A percentile compares a stretch with the other conserved stretches of the same genome.
Conservation (phyloP, 2,113 vertebrate species). For the Phyllostomus discolor region DNA sequence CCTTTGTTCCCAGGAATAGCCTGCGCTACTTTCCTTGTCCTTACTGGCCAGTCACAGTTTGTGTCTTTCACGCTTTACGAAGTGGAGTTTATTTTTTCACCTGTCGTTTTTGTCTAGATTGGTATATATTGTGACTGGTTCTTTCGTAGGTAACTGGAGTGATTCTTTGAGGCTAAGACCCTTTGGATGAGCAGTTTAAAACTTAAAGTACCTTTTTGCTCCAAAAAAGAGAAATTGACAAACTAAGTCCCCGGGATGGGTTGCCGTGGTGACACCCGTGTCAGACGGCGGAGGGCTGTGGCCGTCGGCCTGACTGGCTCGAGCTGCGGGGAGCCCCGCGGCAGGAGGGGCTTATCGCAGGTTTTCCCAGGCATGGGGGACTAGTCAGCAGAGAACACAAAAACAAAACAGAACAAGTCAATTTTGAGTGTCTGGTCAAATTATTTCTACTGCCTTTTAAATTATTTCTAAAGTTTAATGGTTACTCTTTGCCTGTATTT, state of each 20-base stretch:
- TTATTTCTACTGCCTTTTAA: slow-evolving; percentile 22
- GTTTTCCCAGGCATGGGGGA: not conserved
- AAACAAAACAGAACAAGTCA: not conserved
- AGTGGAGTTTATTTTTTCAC: not conserved
- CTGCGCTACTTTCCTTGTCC: not conserved
- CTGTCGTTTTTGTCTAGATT: not conserved
- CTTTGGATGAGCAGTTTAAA: not conserved
- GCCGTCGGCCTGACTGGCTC: slow-evolving; percentile 28
- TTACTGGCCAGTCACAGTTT: not conserved
- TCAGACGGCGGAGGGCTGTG: not conserved
- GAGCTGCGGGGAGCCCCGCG: not conserved
- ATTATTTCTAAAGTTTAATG: slow-evolving; percentile 45
- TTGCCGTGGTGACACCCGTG: not conserved
- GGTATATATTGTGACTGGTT: not conserved
- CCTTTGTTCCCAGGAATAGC: not conserved
- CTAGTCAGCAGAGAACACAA: slow-evolving; percentile 40
- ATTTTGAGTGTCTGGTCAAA: slow-evolving; percentile 23
- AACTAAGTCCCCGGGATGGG: not conserved
- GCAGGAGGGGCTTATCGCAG: not conserved
- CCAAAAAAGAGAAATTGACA: not conserved
- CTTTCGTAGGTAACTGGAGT: not conserved
- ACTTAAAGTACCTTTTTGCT: not conserved
- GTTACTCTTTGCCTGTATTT: not conserved
- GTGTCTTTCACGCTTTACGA: not conserved
- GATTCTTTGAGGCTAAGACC: not conserved